Evolutionary conservation across 2,113 vertebrate species (phyloP), one percentile per base, ranked within the genome.

Genomic region (Halcyon senegalensis): DNA sequence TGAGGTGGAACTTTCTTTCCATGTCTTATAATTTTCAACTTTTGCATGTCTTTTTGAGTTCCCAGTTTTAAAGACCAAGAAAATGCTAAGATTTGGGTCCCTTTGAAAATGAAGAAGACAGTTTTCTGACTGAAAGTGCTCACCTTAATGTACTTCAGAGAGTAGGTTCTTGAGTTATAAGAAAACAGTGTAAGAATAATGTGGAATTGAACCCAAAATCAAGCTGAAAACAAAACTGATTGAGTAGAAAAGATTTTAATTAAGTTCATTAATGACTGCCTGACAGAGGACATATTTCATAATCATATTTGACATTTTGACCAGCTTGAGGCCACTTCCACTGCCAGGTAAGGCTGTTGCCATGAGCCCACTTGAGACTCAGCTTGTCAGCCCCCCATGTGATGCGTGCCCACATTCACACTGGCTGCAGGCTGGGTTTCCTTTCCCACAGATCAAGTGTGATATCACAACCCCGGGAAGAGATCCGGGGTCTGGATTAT

Each of bases 331-430:
- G 27, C 14, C 66, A 3, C 16, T 67, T 77, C 55, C 25, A 37
- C 25, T 73, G 39, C 30, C 58, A 80, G 15, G 11, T 66, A 35
- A 66, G 28, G 20, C 16, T 69, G 12, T 79, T 80, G 77, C 58
- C 60, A 28, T 15, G 28, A 84, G 14, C 46, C 60, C 31, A 35
- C 75, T 50, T 31, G 25, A 74, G 64, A 8, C 27, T 70, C 50
- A 81, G 2, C 11, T 70, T 50, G 41, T 13, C 37, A 51, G 28
- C 25, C 43, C 23, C 7, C 15, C 5, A 0, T 35, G 41, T 1
- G 8, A 7, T 9, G 21, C 19, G 8, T 21, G 13, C 4, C 30
- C 13, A 3, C 1, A 1, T 31, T 53, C 69, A 44, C 11, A 3
- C 23, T 2, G 21, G 18, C 2, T 24, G 19, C 14, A 58, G 72